phyloP scores from a whole-genome alignment of 2,797 vertebrate genomes.

The Myripristis murdjan region DNA sequence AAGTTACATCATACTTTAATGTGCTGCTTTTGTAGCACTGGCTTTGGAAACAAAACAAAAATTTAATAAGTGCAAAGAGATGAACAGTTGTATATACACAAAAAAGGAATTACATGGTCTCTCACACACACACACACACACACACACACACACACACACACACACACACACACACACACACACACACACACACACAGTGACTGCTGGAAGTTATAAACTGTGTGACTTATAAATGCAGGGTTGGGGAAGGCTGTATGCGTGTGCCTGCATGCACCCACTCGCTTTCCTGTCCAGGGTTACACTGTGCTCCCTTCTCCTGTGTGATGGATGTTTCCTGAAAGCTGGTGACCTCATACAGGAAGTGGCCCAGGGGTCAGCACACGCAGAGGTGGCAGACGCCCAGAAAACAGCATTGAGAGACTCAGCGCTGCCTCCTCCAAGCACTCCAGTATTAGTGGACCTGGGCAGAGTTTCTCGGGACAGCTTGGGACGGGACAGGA shows the following conservation, averaged over 20 bases:
- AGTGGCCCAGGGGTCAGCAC: constrained; percentile 75
- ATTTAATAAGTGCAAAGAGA: not conserved
- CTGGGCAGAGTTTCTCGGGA: constrained; percentile 16
- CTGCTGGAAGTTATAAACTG: constrained; percentile 30
- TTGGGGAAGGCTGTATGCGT: constrained; percentile 23
- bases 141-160: too few relatives aligned
- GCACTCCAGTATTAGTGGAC: constrained; percentile 35
- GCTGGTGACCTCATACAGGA: constrained; percentile 83
- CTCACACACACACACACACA: constrained; percentile 23
- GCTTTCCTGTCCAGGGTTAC: constrained; percentile 69
- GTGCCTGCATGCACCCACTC: constrained; percentile 43
- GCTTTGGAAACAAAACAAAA: not conserved
- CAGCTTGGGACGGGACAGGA: constrained; percentile 1
- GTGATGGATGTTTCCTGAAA: constrained; percentile 83
- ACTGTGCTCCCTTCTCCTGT: constrained; percentile 55
- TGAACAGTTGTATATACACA: not conserved
- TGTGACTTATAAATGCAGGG: constrained; percentile 16
- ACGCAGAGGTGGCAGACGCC: constrained; percentile 65
- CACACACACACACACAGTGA: not conserved
- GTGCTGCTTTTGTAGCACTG: not conserved
- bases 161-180: constrained; percentile 9
- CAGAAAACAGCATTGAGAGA: constrained; percentile 59
- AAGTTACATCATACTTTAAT: not conserved
- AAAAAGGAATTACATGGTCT: constrained; percentile 11
- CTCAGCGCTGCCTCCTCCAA: constrained; percentile 16